Evolutionary conservation across 1,140 invertebrate genomes (phyloP).

Genomic region (Tyrophagus putrescentiae): DNA sequence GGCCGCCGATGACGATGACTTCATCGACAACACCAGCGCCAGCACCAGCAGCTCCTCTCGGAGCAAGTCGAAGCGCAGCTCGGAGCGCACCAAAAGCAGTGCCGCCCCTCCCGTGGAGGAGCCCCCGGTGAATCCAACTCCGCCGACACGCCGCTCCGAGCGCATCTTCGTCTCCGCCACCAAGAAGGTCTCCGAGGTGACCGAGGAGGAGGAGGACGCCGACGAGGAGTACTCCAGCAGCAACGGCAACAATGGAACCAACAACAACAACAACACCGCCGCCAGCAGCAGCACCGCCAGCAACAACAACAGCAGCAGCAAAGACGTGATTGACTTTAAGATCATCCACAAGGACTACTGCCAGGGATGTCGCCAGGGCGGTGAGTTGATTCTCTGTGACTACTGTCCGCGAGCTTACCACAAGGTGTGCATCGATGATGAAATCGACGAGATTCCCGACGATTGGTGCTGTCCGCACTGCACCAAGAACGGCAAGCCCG

Average conservation of each 20-base stretch:
- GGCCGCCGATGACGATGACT: slow-evolving; percentile 53
- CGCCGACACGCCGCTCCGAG: slow-evolving; percentile 36
- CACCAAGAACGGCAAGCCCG: slow-evolving; percentile 60
- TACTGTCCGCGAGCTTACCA: slow-evolving; percentile 96
- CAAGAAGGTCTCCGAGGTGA: slow-evolving; percentile 1
- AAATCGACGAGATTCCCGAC: slow-evolving; percentile 91
- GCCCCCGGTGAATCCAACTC: slow-evolving; percentile 36
- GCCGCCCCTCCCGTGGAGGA: slow-evolving; percentile 65
- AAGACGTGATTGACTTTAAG: too few species aligned
- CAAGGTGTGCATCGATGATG: slow-evolving; percentile 89
- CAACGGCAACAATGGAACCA: too few species aligned
- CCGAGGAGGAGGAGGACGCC: background rate
- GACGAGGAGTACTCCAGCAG: background rate
- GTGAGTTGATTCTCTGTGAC: slow-evolving; percentile 97
- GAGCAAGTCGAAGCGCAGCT: background rate
- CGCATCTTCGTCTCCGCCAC: slow-evolving; percentile 19
- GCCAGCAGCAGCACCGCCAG: too few species aligned
- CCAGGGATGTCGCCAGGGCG: slow-evolving; percentile 96
- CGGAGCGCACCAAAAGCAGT: background rate
- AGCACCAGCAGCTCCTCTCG: background rate
- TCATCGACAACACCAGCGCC: slow-evolving; percentile 32
- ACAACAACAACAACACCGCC: too few species aligned
- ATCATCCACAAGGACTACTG: slow-evolving; percentile 97
- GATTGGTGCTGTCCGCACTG: slow-evolving; percentile 99
- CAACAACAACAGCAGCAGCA: too few species aligned